Evolutionary conservation across 2,113 vertebrate species (phyloP), one percentile per base, ranked within the genome.

Genomic region (Daboia siamensis): DNA sequence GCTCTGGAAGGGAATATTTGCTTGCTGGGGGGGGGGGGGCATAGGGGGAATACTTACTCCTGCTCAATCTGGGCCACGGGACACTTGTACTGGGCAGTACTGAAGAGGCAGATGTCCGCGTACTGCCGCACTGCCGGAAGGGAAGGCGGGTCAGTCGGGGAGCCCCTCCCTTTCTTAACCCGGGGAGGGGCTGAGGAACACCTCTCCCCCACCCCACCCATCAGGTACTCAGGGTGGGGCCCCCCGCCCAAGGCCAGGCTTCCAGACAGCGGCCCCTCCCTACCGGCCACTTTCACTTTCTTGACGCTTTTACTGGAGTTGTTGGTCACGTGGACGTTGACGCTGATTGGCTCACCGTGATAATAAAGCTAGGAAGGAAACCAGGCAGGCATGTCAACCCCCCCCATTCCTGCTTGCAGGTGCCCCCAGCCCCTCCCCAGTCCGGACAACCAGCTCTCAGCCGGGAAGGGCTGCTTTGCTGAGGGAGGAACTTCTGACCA

Each of bases 41-140:
- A 4, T 46, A 8, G 85, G 1, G 4, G 0, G 26, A 5, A 3
- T 93, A 97, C 97, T 98, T 94, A 99, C 98, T 99, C 98, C 80
- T 98, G 98, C 93, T 99, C 98, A 1, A 97, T 94, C 93, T 98
- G 98, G 88, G 98, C 98, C 95, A 99, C 98, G 0, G 98, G 98
- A 95, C 98, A 99, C 96, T 99, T 99, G 94, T 99, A 99, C 97
- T 99, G 98, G 8, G 98, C 98, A 0, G 98, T 99, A 92, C 98
- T 99, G 98, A 99, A 99, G 86, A 99, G 98, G 95, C 98, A 99
- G 97, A 99, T 99, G 96, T 99, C 98, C 0, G 98, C 98, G 9
- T 98, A 99, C 95, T 99, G 98, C 94, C 98, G 98, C 96, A 99
- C 98, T 99, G 98, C 39, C 23, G 86, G 92, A 80, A 0, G 1